Conservation (phyloP, 2,797 vertebrate species). For the Pygocentrus nattereri region DNA sequence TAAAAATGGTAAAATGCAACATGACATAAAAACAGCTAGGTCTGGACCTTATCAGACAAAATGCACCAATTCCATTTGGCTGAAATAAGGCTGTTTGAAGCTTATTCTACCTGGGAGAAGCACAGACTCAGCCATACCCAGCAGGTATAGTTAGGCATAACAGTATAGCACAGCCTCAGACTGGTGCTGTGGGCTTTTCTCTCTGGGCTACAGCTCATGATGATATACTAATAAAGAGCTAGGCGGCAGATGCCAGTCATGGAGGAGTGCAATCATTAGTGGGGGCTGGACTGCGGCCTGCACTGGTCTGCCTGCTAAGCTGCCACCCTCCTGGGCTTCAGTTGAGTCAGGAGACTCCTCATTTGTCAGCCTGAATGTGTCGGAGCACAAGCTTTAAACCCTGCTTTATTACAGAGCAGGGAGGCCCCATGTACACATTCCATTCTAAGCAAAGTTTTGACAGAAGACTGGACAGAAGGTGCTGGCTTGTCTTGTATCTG, state of each 20-base stretch:
- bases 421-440: conserved; percentile 49
- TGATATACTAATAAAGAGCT: conserved; percentile 68
- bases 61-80: conserved; percentile 66
- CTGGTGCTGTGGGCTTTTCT: conserved; percentile 13
- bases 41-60: conserved; percentile 67
- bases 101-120: conserved; percentile 59
- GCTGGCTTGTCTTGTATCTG: background rate
- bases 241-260: conserved; percentile 59
- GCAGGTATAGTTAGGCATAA: background rate
- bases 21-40: conserved; percentile 41
- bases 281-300: conserved; percentile 42
- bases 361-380: conserved; percentile 69
- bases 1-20: conserved; percentile 31
- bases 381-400: conserved; percentile 69
- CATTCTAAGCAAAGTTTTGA: conserved; percentile 56
- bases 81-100: conserved; percentile 20
- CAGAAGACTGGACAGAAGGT: background rate
- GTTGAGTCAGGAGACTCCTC: conserved; percentile 70
- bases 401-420: conserved; percentile 66
- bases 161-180: conserved; percentile 4
- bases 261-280: conserved; percentile 69
- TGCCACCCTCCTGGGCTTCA: conserved; percentile 69
- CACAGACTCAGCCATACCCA: conserved; percentile 43
- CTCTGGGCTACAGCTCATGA: conserved; percentile 18
- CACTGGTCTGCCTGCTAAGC: conserved; percentile 24